These are phyloP conservation scores for Caerostris darwini DNA, from an alignment of 1,140 invertebrate species.

Conservation along the genomic window DNA sequence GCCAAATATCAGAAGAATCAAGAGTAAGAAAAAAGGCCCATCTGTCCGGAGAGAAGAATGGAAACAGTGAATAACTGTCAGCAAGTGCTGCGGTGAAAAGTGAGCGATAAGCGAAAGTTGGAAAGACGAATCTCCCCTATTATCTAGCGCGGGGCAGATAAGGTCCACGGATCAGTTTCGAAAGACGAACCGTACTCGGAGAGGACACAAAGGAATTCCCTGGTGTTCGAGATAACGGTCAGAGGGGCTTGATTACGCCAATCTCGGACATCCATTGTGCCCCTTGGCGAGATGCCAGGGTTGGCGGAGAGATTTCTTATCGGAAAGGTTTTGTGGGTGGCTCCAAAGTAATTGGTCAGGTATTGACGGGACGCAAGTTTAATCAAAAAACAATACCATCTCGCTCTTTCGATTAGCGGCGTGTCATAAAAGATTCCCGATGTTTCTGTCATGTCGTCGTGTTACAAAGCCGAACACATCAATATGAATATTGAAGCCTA, in stretches of 20 bases:
- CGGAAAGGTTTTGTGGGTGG: not conserved
- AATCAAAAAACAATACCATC: not conserved
- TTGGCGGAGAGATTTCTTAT: not conserved
- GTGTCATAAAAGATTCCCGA: not conserved
- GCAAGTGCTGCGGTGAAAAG: not conserved
- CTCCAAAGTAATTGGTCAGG: not conserved
- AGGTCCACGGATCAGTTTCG: slow-evolving; percentile 1
- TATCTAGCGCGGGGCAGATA: not conserved
- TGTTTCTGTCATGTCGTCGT: too few species aligned
- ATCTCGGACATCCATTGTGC: slow-evolving; percentile 1
- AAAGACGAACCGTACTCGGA: not conserved
- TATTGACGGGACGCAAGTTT: not conserved
- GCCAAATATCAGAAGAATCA: too few species aligned
- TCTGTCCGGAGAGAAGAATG: not conserved
- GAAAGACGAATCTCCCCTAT: not conserved
- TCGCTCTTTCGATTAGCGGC: not conserved
- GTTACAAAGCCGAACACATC: too few species aligned
- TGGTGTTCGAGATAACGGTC: slow-evolving; percentile 29
- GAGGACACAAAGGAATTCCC: slow-evolving; percentile 2
- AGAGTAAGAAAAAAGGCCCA: not conserved
- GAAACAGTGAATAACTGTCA: slow-evolving; percentile 18
- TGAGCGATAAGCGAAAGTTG: not conserved
- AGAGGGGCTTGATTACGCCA: not conserved
- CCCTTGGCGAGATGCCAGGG: not conserved
- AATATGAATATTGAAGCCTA: too few species aligned